A percentile compares a stretch with the other conserved stretches of the same genome.
phyloP scores from a whole-genome alignment of 1,140 invertebrate genomes.

The Caenorhabditis inopinata region DNA sequence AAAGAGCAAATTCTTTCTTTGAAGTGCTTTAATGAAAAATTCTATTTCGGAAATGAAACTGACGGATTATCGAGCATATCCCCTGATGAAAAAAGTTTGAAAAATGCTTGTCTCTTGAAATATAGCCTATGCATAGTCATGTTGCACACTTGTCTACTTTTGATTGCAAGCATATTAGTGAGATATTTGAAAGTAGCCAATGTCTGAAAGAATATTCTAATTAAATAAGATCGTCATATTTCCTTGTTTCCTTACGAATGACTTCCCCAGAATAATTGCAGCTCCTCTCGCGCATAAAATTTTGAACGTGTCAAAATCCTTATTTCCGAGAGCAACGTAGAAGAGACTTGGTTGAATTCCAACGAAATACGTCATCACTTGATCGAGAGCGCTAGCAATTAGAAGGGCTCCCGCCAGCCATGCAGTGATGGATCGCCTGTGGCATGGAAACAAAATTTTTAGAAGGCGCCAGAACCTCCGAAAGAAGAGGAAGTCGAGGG shows the following conservation, averaged over 20 bases:
- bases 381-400: neutral
- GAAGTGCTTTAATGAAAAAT: too few relatives aligned
- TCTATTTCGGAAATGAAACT: conserved; percentile 19
- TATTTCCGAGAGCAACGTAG: conserved; percentile 3
- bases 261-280: neutral
- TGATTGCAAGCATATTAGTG: neutral
- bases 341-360: conserved; percentile 13
- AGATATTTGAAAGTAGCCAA: conserved; percentile 12
- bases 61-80: conserved; percentile 59
- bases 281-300: conserved; percentile 6
- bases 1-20: too few relatives aligned
- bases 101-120: conserved; percentile 65
- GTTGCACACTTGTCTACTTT: conserved; percentile 39
- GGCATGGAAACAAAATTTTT: conserved; percentile 1
- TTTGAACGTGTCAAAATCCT: conserved; percentile 5
- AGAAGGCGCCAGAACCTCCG: conserved; percentile 27
- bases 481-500: conserved; percentile 21
- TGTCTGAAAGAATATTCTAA: neutral
- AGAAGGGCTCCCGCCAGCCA: conserved; percentile 6
- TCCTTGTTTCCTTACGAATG: neutral
- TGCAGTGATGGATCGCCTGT: neutral
- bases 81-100: conserved; percentile 47
- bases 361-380: conserved; percentile 19
- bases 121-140: conserved; percentile 60
- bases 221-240: too few relatives aligned